phyloP scores from a whole-genome alignment of 2,797 vertebrate species.

The Oreortyx pictus region DNA sequence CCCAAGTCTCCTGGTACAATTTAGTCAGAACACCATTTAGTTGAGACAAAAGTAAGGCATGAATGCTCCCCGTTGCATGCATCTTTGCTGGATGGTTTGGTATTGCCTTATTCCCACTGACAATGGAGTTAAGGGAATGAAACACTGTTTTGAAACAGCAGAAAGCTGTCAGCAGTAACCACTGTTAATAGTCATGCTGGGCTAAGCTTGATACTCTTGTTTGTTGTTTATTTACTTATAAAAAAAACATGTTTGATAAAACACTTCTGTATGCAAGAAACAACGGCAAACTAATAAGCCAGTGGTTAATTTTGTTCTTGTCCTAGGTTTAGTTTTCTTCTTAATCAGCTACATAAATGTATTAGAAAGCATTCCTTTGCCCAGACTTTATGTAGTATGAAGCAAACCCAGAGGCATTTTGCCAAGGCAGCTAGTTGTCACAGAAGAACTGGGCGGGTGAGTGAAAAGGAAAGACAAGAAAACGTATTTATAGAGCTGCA shows the following conservation, averaged over 20 bases:
- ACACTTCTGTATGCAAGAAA: constrained; percentile 9
- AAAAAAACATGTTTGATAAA: constrained; percentile 43
- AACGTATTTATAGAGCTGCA: constrained; percentile 28
- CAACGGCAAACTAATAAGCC: constrained; percentile 54
- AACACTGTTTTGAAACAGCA: constrained; percentile 71
- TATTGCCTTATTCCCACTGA: constrained; percentile 48
- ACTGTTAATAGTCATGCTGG: constrained; percentile 63
- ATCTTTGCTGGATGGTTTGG: constrained; percentile 25
- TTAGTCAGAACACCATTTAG: constrained; percentile 53
- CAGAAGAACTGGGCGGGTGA: not conserved
- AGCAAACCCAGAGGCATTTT: constrained; percentile 61
- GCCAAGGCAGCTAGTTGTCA: constrained; percentile 47
- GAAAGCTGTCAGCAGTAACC: constrained; percentile 70
- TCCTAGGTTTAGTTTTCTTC: constrained; percentile 62
- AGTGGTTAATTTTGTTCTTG: constrained; percentile 59
- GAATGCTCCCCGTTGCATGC: constrained; percentile 11
- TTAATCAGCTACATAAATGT: constrained; percentile 58
- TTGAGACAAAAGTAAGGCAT: constrained; percentile 50
- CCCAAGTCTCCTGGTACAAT: constrained; percentile 24
- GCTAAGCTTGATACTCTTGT: constrained; percentile 49
- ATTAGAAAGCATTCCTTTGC: constrained; percentile 39
- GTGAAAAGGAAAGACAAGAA: constrained; percentile 13
- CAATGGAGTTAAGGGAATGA: constrained; percentile 67
- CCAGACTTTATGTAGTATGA: constrained; percentile 38
- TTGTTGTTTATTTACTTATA: constrained; percentile 63